A percentile compares a stretch with the other conserved stretches of the same genome.
These are phyloP conservation scores for Holotrichia oblita DNA, from an alignment of 1,140 invertebrate genomes.

Conservation along the genomic window DNA sequence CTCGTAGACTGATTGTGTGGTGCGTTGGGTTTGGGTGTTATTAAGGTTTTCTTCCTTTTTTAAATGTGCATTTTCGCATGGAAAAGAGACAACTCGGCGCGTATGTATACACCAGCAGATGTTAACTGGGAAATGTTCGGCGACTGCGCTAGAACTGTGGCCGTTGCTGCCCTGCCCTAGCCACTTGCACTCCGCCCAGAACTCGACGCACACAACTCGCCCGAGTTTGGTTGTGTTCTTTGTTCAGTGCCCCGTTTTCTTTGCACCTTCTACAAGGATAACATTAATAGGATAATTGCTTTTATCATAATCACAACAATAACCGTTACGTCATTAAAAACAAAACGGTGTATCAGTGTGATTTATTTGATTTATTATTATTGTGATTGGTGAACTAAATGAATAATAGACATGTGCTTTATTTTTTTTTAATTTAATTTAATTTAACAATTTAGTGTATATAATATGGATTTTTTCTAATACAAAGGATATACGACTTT, in stretches of 20 bases:
- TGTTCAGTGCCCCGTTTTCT: constrained; percentile 38
- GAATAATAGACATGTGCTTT: neutral
- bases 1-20: constrained; percentile 8
- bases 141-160: constrained; percentile 32
- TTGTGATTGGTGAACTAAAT: constrained; percentile 2
- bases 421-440: constrained; percentile 19
- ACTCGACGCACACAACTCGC: constrained; percentile 43
- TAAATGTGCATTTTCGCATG: constrained; percentile 26
- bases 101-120: constrained; percentile 22
- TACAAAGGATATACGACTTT: neutral
- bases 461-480: neutral
- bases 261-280: constrained; percentile 39
- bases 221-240: constrained; percentile 55
- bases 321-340: constrained; percentile 1
- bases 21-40: constrained; percentile 6
- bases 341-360: constrained; percentile 19
- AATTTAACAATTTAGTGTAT: constrained; percentile 32
- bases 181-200: constrained; percentile 38
- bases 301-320: neutral
- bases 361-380: neutral
- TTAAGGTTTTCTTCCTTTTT: constrained; percentile 28
- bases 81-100: constrained; percentile 29
- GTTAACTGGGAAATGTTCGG: constrained; percentile 30
- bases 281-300: constrained; percentile 34
- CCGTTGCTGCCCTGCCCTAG: constrained; percentile 37